These are phyloP conservation scores for Leiothrix lutea DNA, from an alignment of 2,113 vertebrate genomes.

Conservation along the genomic window DNA sequence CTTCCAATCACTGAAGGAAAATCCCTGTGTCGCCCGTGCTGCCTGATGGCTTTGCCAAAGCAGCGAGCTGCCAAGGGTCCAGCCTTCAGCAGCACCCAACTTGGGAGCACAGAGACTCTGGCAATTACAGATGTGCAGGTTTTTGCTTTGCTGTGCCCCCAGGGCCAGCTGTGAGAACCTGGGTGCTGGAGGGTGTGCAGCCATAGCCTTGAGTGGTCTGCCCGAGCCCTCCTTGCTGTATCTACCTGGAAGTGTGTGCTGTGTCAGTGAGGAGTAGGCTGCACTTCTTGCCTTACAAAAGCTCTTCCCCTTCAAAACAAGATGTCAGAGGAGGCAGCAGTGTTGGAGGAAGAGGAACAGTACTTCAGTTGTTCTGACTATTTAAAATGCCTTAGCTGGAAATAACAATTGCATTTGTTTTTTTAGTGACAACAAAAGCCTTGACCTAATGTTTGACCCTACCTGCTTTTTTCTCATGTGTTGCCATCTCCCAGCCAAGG, in stretches of 20 bases:
- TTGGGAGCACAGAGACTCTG: fast-evolving
- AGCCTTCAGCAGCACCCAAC: neutral
- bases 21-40: fast-evolving
- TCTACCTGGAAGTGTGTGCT: neutral
- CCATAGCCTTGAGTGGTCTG: neutral
- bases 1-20: neutral
- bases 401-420: conserved; percentile 59
- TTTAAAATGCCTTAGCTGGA: neutral
- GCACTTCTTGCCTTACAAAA: neutral
- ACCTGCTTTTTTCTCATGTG: neutral
- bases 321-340: neutral
- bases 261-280: neutral
- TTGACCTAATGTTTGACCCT: conserved; percentile 41
- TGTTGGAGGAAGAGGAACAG: neutral
- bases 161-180: neutral
- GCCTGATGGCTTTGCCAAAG: neutral
- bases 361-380: neutral
- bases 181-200: neutral
- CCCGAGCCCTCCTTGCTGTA: neutral
- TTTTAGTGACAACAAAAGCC: conserved; percentile 66
- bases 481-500: neutral
- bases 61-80: neutral
- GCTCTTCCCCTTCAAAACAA: neutral
- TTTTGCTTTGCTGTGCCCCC: neutral
- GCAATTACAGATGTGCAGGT: neutral